Base-by-base conservation (phyloP, 2,888 invertebrate genomes). In the Synergus japonicus region DNA sequence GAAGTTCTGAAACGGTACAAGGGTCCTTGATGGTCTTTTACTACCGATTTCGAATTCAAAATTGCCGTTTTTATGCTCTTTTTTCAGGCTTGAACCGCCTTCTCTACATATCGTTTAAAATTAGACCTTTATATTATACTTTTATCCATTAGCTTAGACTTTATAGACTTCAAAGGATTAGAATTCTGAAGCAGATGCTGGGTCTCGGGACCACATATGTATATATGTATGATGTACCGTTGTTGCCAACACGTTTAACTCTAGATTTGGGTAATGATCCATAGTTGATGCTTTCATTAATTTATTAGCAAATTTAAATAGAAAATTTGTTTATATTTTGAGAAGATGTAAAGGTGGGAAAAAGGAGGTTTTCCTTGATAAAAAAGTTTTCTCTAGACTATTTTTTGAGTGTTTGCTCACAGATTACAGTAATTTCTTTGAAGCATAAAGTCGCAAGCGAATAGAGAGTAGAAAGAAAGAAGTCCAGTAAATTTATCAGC, bases 401-500 rank as follows among this genome's bases (percentile, higher is more conserved):
- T 69, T 69, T 69, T 73, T 73, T n/a, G 37, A 73, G 49, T 73
- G 54, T 73, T 73, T 49, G 29, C 73, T 29, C 9, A 9, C 37
- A 54, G 29, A 37, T 54, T 69, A 9, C 60, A 29, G 49, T 9
- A 9, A 37, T 37, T 15, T 49, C n/a, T 54, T 18, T 64, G 22
- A 63, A 60, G 37, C 37, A n/a, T 73, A 64, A 78, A 76, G 69
- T 77, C 63, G 67, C 54, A 78, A 58, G 73, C 49, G 63, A 54
- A 66, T 46, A 77, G 81, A 80, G 78, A 83, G 77, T 81, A 85
- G 84, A 83, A 81, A 82, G 64, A 83, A 87, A 87, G 84, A 87
- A 87, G 87, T 89, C 87, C 88, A 90, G 90, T 92, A 92, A 91
- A 92, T 92, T 91, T 92, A 91, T 92, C 91, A 91, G 89, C 88